These are phyloP conservation scores for Galemys pyrenaicus DNA, from an alignment of 2,113 vertebrate genomes.

Conservation along the genomic window DNA sequence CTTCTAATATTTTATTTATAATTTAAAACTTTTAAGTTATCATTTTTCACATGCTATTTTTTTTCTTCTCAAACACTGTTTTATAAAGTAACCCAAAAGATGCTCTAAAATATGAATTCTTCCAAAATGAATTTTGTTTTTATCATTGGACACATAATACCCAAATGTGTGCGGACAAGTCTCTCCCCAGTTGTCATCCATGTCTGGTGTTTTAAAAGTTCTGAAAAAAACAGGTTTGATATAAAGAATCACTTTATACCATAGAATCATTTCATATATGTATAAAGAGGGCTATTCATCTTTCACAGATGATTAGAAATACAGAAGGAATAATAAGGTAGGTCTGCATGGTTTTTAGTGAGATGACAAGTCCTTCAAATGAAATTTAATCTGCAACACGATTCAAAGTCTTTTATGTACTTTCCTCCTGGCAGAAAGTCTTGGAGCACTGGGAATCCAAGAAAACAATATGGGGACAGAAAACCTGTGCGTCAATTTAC, in stretches of 20 bases:
- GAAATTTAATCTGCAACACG: constrained; percentile 45
- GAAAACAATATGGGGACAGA: constrained; percentile 53
- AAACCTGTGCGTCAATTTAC: constrained; percentile 33
- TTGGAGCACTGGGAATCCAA: not conserved
- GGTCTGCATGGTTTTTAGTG: constrained; percentile 6
- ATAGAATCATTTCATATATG: not conserved
- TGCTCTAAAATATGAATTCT: not conserved
- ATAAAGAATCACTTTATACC: not conserved
- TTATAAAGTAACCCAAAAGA: constrained; percentile 9
- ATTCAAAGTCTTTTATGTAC: constrained; percentile 3
- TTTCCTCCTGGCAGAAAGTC: constrained; percentile 34
- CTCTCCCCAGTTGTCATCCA: not conserved
- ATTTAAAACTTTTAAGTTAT: not conserved
- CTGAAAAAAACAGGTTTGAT: constrained; percentile 23
- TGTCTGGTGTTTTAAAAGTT: not conserved
- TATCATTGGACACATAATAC: not conserved
- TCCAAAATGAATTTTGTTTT: not conserved
- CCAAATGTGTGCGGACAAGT: not conserved
- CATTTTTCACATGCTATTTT: not conserved
- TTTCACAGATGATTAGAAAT: constrained; percentile 32
- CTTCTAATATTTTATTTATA: not conserved
- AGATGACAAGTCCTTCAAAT: constrained; percentile 50
- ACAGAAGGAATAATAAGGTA: constrained; percentile 12
- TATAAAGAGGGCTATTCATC: not conserved
- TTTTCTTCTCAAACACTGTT: not conserved